Base-by-base conservation (phyloP, 2,113 vertebrate species). In the Mesoclemmys tuberculata region DNA sequence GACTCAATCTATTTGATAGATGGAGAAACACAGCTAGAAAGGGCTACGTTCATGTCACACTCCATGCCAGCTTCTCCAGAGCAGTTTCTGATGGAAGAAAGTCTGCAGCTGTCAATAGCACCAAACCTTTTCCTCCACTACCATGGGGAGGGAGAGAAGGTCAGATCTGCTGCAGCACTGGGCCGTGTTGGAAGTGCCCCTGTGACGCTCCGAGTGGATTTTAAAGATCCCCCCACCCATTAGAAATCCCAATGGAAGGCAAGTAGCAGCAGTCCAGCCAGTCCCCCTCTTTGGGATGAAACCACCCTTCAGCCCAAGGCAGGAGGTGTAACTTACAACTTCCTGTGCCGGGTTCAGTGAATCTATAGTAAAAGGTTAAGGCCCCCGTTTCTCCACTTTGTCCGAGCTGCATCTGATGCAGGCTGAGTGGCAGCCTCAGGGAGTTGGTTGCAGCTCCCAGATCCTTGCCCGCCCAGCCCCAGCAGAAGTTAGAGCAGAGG, bases 31-130 rank as follows among this genome's bases (percentile, higher is more conserved):
- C 0, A 4, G 82, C 82, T 44, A 93, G 48, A 92, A 96, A 96
- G 96, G 95, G 82, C 78, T 94, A 94, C 82, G 1, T 95, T 96
- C 92, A 89, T 95, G 86, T 87, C 94, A 96, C 89, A 93, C 94
- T 86, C 78, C 75, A 86, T 71, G 93, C 92, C 95, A 97, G 68
- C 93, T 92, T 90, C 87, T 93, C 93, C 92, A 94, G 93, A 92
- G 81, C 78, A 88, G 82, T 95, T 97, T 95, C 92, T 85, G 95
- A 90, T 81, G 77, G 90, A 83, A 79, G 91, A 94, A 97, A 93
- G 35, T 80, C 61, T 77, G 88, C 81, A 90, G 16, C 48, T 85
- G 84, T 75, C 88, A 46, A 88, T 2, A 27, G 38, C 11, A 84
- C 27, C 84, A 7, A 80, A 86, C 82, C n/a, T 87, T 93, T 96